These are phyloP conservation scores for Drosophila tropicalis DNA, from an alignment of 1,140 invertebrate genomes.

Conservation along the genomic window DNA sequence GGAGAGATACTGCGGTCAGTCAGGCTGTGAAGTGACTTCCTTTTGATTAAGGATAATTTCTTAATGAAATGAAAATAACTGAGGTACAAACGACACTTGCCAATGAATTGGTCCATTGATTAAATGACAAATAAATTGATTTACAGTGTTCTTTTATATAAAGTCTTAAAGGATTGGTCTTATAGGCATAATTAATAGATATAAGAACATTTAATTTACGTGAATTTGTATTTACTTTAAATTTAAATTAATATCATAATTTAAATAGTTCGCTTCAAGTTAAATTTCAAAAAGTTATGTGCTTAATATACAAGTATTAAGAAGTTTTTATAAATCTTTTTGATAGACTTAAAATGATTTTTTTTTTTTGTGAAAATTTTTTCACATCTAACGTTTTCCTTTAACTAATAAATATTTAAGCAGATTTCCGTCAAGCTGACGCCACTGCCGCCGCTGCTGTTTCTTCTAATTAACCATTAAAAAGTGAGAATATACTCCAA, in stretches of 20 bases:
- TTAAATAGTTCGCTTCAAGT: neutral
- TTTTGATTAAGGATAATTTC: slow-evolving; percentile 9
- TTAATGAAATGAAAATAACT: neutral
- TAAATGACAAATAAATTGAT: too few relatives aligned
- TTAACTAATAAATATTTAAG: slow-evolving; percentile 21
- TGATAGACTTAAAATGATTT: neutral
- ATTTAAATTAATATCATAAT: too few relatives aligned
- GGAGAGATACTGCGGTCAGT: slow-evolving; percentile 4
- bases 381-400: neutral
- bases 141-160: too few relatives aligned
- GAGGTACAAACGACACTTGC: neutral
- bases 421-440: slow-evolving; percentile 13
- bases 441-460: slow-evolving; percentile 1
- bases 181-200: too few relatives aligned
- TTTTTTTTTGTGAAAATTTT: neutral
- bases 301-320: neutral
- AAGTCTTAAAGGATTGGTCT: too few relatives aligned
- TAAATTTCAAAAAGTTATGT: neutral
- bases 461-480: slow-evolving; percentile 66
- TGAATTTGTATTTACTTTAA: too few relatives aligned
- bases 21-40: slow-evolving; percentile 10
- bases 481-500: slow-evolving; percentile 23
- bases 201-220: too few relatives aligned
- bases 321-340: neutral
- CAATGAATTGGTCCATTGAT: too few relatives aligned